phyloP scores from a whole-genome alignment of 64 coral and sea anemone genomes.

The Pocillopora verrucosa region DNA sequence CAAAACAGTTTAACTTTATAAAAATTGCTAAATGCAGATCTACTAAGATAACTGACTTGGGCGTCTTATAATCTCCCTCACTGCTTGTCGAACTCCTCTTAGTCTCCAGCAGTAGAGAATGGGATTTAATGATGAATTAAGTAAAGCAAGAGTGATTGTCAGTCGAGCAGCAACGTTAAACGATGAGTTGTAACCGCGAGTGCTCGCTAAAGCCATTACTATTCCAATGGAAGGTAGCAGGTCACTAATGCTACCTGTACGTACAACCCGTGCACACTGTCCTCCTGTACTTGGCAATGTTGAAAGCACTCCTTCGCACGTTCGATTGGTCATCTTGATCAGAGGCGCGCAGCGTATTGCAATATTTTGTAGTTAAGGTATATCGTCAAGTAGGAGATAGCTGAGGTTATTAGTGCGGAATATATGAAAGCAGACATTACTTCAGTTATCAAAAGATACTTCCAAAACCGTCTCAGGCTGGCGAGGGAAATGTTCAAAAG shows the following conservation, averaged over 20 bases:
- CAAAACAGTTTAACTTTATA: no score
- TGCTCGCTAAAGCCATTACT: neutral
- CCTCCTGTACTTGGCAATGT: neutral
- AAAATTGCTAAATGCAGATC: no score
- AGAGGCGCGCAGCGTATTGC: no score
- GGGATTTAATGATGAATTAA: neutral
- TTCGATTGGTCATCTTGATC: neutral
- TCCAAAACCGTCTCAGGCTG: neutral
- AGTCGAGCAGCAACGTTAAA: neutral
- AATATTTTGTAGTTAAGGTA: neutral
- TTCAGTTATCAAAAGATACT: neutral
- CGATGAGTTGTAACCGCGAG: neutral
- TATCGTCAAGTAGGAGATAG: neutral
- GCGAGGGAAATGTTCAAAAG: neutral
- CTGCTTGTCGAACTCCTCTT: neutral
- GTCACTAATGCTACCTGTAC: neutral
- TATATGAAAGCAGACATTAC: neutral
- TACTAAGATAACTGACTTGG: neutral
- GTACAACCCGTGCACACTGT: neutral
- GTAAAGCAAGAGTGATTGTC: neutral
- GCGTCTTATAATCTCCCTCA: neutral
- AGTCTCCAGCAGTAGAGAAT: neutral
- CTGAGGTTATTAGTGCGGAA: neutral
- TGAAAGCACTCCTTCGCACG: neutral
- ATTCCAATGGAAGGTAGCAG: conserved; percentile 1